Conservation (phyloP, 30 jellyfish, hydroid and myxozoan genomes). For the Cassiopea xamachana region DNA sequence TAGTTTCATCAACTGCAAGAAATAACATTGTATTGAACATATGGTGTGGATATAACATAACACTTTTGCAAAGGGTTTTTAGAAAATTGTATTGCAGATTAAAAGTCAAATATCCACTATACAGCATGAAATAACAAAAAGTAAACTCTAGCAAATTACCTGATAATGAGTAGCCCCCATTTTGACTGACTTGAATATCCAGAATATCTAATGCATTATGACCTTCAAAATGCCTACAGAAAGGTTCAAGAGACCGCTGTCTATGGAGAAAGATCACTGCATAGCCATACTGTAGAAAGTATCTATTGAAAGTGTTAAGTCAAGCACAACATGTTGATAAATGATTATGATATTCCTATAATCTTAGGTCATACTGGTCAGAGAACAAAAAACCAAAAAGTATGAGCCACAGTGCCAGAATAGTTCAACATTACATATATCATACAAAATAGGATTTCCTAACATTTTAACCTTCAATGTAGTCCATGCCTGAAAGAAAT, state of each 20-base stretch:
- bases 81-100: background rate
- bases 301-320: slow-evolving; percentile 60
- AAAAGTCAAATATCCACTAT: background rate
- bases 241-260: slow-evolving; percentile 98
- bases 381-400: no score
- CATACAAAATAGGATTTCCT: no score
- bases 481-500: no score
- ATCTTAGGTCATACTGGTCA: no score
- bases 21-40: background rate
- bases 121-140: background rate
- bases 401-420: no score
- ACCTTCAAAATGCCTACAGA: slow-evolving; percentile 98
- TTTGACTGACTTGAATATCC: slow-evolving; percentile 81
- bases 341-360: background rate
- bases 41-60: background rate
- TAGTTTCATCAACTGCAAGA: slow-evolving; percentile 88
- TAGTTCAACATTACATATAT: no score
- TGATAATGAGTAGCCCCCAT: slow-evolving; percentile 78
- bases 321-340: background rate
- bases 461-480: no score
- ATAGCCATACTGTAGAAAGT: slow-evolving; percentile 92
- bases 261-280: slow-evolving; percentile 98
- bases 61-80: background rate
- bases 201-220: slow-evolving; percentile 95
- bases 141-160: slow-evolving; percentile 42